Conservation (phyloP, 1,140 invertebrate species). For the Tenebrio molitor region DNA sequence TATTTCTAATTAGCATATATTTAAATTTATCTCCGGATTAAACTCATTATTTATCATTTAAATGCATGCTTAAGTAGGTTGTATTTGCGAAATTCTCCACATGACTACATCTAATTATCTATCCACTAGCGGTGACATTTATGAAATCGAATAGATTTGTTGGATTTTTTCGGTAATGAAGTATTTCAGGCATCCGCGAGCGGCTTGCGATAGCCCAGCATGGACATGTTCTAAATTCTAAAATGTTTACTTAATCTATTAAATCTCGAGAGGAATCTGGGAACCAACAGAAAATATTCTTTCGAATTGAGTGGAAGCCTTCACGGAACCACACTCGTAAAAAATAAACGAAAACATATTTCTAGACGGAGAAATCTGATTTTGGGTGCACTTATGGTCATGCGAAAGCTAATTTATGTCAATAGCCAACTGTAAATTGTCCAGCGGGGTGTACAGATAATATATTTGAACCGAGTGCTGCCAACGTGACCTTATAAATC, state of each 20-base stretch:
- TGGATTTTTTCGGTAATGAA: slow-evolving; percentile 29
- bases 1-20: slow-evolving; percentile 38
- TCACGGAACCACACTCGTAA: slow-evolving; percentile 9
- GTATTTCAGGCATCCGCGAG: slow-evolving; percentile 16
- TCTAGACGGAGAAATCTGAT: neutral
- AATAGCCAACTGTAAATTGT: neutral
- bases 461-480: too few relatives aligned
- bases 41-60: slow-evolving; percentile 40
- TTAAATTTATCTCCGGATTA: slow-evolving; percentile 40
- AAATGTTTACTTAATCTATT: slow-evolving; percentile 2
- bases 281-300: slow-evolving; percentile 30
- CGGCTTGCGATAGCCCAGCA: neutral
- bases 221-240: slow-evolving; percentile 20
- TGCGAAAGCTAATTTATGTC: slow-evolving; percentile 18
- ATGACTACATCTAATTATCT: slow-evolving; percentile 40
- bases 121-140: slow-evolving; percentile 38
- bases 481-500: too few relatives aligned
- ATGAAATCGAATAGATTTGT: slow-evolving; percentile 39
- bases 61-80: slow-evolving; percentile 37
- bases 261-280: slow-evolving; percentile 1
- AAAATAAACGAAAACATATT: neutral
- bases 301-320: slow-evolving; percentile 11
- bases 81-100: slow-evolving; percentile 40
- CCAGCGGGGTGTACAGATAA: slow-evolving; percentile 4
- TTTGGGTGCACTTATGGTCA: slow-evolving; percentile 7